A percentile compares a stretch with the other conserved stretches of the same genome.
These are phyloP conservation scores for Pristionchus exspectatus DNA, from an alignment of 2,888 invertebrate genomes.

Conservation along the genomic window DNA sequence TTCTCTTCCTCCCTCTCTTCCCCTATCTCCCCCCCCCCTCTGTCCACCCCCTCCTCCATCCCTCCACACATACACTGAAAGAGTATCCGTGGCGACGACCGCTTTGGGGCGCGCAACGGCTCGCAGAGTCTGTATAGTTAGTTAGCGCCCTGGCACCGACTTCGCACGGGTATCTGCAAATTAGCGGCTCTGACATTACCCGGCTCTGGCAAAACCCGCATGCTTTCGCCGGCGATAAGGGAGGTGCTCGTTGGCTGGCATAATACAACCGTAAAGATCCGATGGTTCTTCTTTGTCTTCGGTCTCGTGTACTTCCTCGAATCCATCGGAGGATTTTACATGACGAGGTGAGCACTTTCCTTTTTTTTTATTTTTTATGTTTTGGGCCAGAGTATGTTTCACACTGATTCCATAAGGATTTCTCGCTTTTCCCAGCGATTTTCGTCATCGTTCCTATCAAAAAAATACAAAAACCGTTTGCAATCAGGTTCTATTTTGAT, in stretches of 20 bases:
- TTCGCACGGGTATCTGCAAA: too few relatives aligned
- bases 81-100: conserved; percentile 42
- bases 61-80: neutral
- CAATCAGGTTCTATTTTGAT: neutral
- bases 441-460: too few relatives aligned
- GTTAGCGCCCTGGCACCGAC: neutral
- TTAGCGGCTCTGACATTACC: neutral
- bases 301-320: conserved; percentile 78
- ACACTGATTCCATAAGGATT: neutral
- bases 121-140: neutral
- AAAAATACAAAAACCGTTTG: neutral
- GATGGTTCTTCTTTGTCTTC: conserved; percentile 73
- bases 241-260: neutral
- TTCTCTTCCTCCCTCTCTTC: conserved; percentile 11
- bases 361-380: neutral
- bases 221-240: neutral
- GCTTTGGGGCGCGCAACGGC: neutral
- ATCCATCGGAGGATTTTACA: conserved; percentile 78
- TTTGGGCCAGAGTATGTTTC: neutral
- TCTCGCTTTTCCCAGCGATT: neutral
- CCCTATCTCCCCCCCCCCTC: neutral
- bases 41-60: neutral
- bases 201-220: neutral
- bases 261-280: conserved; percentile 56
- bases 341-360: conserved; percentile 71